Evolutionary conservation across 2,113 vertebrate genomes (phyloP).

Genomic region (Ictalurus furcatus): DNA sequence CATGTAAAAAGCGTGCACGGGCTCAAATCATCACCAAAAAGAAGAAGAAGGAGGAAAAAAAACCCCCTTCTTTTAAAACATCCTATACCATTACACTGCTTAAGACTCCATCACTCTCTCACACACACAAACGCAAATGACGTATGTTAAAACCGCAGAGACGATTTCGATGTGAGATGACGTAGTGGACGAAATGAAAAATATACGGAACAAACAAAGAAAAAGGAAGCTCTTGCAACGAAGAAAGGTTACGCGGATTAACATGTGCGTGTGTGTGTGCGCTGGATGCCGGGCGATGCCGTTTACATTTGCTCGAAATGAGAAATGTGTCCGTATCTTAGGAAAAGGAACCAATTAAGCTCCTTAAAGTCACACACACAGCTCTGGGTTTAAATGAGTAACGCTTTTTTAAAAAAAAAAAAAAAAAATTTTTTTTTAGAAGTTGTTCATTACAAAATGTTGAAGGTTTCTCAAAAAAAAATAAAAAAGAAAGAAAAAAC

Average conservation of each 20-base stretch:
- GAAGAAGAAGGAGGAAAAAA: not conserved
- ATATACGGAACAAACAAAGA: not conserved
- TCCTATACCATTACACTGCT: conserved; percentile 26
- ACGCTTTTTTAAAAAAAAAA: too few relatives aligned
- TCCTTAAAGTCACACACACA: not conserved
- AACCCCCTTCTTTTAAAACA: conserved; percentile 16
- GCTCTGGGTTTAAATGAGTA: not conserved
- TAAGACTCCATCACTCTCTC: conserved; percentile 4
- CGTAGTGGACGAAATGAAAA: not conserved
- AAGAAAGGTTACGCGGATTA: not conserved
- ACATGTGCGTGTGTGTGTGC: too few relatives aligned
- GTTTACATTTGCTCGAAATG: not conserved
- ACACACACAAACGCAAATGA: not conserved
- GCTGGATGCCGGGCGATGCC: not conserved
- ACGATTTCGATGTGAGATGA: conserved; percentile 23
- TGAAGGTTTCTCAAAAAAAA: not conserved
- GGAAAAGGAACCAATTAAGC: not conserved
- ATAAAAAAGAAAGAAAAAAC: not conserved
- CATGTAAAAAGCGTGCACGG: not conserved
- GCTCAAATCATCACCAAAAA: not conserved
- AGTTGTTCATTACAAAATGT: not conserved
- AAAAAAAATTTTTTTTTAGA: too few relatives aligned
- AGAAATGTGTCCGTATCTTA: not conserved
- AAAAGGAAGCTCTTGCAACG: not conserved
- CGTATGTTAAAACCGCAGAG: not conserved